phyloP scores from a whole-genome alignment of 2,888 invertebrate genomes.

The Conomelus anceps region DNA sequence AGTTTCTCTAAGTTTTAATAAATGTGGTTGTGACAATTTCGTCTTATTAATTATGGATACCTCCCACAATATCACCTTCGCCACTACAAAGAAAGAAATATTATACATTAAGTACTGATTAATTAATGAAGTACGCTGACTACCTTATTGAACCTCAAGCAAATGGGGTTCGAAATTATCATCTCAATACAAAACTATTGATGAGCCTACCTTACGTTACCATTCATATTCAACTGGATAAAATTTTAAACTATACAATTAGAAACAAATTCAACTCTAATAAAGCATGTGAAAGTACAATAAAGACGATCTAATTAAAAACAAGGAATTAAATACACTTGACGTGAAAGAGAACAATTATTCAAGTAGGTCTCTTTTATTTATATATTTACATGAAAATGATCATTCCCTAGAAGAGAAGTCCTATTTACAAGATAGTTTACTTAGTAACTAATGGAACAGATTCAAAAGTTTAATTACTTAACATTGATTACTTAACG shows the following conservation, averaged over 20 bases:
- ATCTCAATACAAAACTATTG: too few relatives aligned
- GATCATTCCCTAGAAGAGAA: neutral
- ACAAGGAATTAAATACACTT: neutral
- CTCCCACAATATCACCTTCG: too few relatives aligned
- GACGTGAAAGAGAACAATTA: neutral
- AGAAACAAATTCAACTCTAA: neutral
- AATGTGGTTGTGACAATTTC: too few relatives aligned
- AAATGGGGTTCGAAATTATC: too few relatives aligned
- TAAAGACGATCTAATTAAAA: neutral
- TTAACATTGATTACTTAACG: neutral
- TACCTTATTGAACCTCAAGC: too few relatives aligned
- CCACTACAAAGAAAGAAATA: too few relatives aligned
- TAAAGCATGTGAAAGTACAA: neutral
- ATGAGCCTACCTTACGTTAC: neutral
- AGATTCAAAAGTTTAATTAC: neutral
- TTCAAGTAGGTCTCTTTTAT: too few relatives aligned
- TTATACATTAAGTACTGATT: too few relatives aligned
- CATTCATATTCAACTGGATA: neutral
- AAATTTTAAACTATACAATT: neutral
- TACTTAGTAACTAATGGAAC: neutral
- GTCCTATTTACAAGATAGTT: neutral
- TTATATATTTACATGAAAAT: neutral
- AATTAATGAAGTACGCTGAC: too few relatives aligned
- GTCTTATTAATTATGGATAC: too few relatives aligned
- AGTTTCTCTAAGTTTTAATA: too few relatives aligned